A percentile compares a stretch with the other conserved stretches of the same genome.
phyloP scores from a whole-genome alignment of 2,113 vertebrate genomes.

The Rhynchopsitta pachyrhyncha region DNA sequence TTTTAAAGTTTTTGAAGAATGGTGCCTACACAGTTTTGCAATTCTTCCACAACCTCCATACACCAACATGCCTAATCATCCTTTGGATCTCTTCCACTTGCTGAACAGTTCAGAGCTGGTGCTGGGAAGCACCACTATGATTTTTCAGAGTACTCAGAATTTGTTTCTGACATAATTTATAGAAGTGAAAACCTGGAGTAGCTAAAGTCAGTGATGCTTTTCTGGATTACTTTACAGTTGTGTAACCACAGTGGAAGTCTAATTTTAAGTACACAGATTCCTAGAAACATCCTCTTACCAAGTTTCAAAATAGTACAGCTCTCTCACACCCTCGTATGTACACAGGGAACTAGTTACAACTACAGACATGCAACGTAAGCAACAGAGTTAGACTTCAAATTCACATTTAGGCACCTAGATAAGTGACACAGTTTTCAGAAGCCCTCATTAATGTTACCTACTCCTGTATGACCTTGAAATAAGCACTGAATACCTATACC shows the following conservation, averaged over 20 bases:
- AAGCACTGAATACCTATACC: not conserved
- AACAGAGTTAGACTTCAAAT: not conserved
- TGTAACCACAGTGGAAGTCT: constrained; percentile 26
- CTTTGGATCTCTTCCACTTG: constrained; percentile 1
- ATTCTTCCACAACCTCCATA: not conserved
- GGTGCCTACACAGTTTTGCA: not conserved
- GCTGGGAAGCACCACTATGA: not conserved
- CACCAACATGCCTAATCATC: not conserved
- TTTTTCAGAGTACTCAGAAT: constrained; percentile 1
- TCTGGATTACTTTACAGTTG: constrained; percentile 18
- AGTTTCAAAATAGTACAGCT: constrained; percentile 4
- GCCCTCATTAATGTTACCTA: not conserved
- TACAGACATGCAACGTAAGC: not conserved
- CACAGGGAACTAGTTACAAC: not conserved
- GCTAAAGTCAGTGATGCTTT: not conserved
- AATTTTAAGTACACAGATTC: constrained; percentile 15
- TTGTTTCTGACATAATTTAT: not conserved
- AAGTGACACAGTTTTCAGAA: not conserved
- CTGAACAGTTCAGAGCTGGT: not conserved
- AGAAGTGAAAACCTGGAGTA: not conserved
- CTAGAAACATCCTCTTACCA: not conserved
- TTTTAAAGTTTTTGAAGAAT: not conserved
- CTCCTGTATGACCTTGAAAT: not conserved
- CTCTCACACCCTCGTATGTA: not conserved
- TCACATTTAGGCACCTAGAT: not conserved